A percentile compares a stretch with the other conserved stretches of the same genome.
phyloP scores from a whole-genome alignment of 1,140 invertebrate genomes.

The Drosophila ironensis region DNA sequence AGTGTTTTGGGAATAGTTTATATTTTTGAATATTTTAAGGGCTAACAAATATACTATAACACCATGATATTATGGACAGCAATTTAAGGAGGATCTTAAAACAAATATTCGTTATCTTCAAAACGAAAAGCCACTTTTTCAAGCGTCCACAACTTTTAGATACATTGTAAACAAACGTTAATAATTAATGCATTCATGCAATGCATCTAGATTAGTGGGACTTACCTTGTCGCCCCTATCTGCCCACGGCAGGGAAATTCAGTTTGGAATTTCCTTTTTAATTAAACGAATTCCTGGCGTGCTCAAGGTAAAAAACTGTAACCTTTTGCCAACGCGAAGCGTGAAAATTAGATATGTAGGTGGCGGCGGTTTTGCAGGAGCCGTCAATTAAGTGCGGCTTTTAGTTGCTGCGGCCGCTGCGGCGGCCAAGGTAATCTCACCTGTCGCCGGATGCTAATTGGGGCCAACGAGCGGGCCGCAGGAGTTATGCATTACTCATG shows the following conservation, averaged over 20 bases:
- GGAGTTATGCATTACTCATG: conserved; percentile 19
- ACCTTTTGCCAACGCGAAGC: conserved; percentile 17
- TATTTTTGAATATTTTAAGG: too few relatives aligned
- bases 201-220: background rate
- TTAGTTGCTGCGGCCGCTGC: conserved; percentile 11
- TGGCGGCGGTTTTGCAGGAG: background rate
- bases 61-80: too few relatives aligned
- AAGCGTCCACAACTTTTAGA: too few relatives aligned
- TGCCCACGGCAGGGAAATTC: background rate
- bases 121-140: too few relatives aligned
- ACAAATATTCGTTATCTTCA: too few relatives aligned
- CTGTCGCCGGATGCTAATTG: conserved; percentile 25
- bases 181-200: conserved; percentile 1
- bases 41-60: too few relatives aligned
- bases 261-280: conserved; percentile 51
- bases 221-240: background rate
- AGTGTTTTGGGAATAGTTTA: too few relatives aligned
- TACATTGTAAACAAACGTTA: background rate
- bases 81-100: too few relatives aligned
- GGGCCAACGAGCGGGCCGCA: conserved; percentile 5
- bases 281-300: conserved; percentile 53
- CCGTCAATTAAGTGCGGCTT: conserved; percentile 25
- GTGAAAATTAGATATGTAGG: conserved; percentile 7
- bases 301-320: background rate
- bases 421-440: conserved; percentile 15